Evolutionary conservation across 1,140 invertebrate genomes (phyloP), one percentile per base, ranked within the genome.

Genomic region (Drosophila repletoides): DNA sequence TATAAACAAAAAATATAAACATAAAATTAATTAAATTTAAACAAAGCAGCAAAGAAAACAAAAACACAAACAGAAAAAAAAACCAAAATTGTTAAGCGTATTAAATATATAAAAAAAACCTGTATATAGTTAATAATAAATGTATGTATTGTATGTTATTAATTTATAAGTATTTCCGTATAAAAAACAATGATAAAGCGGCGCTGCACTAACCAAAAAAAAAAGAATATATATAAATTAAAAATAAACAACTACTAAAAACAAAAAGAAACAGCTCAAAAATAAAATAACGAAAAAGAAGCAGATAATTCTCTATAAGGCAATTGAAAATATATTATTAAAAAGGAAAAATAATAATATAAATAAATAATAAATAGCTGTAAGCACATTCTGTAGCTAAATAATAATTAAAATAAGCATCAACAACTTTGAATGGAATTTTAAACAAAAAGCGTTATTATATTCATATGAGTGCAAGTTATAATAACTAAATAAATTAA

Each of bases 101-200:
- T 68, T 67, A n/a, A 59, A 52, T 58, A 5, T 15, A 12, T 48
- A 58, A 41, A 51, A 51, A 72, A 34, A 52, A n/a, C n/a, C 10
- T 84, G 79, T 84, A 84, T 10, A 84, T 84, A 84, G 80, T 65
- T 67, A 84, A 84, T 75, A 43, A 56, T 84, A 63, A 83, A 73
- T 73, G 67, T 60, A 71, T 65, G 77, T 81, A 81, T 81, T 77
- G 73, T 86, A 83, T 83, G 79, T 84, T 86, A 84, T 65, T 86
- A 84, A 73, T 63, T 71, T 74, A 65, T 81, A 81, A 83, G 73
- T 58, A 74, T 40, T 63, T 67, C 66, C 26, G 55, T 55, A 59
- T 48, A 68, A 34, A 74, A 26, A 67, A 36, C 67, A 40, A 19
- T 46, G 43, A 58, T 55, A 60, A 60, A 53, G 22, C 52, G 61